These are phyloP conservation scores for Colletes latitarsis DNA, from an alignment of 1,140 invertebrate species.

Conservation along the genomic window DNA sequence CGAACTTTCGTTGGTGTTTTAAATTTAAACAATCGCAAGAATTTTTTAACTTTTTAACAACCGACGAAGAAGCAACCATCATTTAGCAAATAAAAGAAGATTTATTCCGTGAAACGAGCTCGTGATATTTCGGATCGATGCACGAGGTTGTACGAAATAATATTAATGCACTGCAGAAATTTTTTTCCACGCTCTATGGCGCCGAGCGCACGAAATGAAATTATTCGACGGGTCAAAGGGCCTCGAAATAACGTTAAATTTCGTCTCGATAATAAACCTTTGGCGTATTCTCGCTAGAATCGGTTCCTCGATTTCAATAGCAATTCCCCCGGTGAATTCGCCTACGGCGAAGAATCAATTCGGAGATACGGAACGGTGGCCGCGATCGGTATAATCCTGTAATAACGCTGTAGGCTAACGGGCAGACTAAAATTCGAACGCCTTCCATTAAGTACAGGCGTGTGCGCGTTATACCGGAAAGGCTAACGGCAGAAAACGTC, in stretches of 20 bases:
- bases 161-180: background rate
- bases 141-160: too few relatives aligned
- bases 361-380: background rate
- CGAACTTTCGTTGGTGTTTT: too few relatives aligned
- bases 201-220: background rate
- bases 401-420: background rate
- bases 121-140: background rate
- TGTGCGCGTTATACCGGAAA: background rate
- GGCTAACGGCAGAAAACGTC: conserved; percentile 17
- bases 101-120: background rate
- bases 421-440: background rate
- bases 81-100: background rate
- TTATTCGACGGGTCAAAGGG: background rate
- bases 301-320: background rate
- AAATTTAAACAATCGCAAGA: too few relatives aligned
- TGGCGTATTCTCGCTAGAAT: too few relatives aligned
- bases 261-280: background rate
- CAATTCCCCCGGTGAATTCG: background rate
- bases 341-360: conserved; percentile 28
- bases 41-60: too few relatives aligned
- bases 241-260: background rate
- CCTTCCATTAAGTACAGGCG: conserved; percentile 16
- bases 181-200: too few relatives aligned
- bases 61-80: too few relatives aligned
- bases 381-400: conserved; percentile 15